Base-by-base conservation (phyloP, 1,140 invertebrate genomes). In the Druon quercuslanigerum region DNA sequence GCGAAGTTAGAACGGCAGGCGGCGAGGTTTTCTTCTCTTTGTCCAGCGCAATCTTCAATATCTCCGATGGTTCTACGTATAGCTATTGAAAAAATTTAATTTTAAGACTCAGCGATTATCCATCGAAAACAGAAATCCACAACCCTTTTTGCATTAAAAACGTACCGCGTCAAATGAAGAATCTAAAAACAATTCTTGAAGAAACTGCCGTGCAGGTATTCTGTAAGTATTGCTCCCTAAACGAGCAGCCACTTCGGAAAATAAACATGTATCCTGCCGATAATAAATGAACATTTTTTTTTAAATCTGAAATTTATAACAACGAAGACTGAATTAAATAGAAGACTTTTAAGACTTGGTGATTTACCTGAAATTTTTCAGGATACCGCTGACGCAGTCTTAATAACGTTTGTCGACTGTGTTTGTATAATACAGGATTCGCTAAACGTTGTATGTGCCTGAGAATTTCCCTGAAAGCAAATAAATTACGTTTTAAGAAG, bases 151-250 rank as follows among this genome's bases (percentile, higher is more conserved):
- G 14, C 17, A 74, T 57, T 54, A 56, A 46, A 20, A 50, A 84
- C 83, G 89, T 85, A 91, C 89, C 74, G 90, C 91, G 19, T 95
- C 94, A 85, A 97, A 97, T 84, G 93, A 93, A 20, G 97, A 91
- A 87, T 99, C 98, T 50, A 98, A 93, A 91, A 99, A 99, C 8
- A 99, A 92, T 91, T 99, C 98, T 89, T 99, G 98, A 17, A 99
- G 91, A 90, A 99, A 98, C 80, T 97, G 93, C 20, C 98, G 92
- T 3, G 97, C 95, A 73, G 93, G 93, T 79, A 98, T 92, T 80
- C 97, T 94, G 87, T 98, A 98, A 25, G 95, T 95, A 87, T 95
- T 96, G 50, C 93, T 93, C 0, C 95, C 94, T 51, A 99, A 90
- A 71, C 97, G 92, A 76, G 94, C 94, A 87, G 96, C 96, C 8